Conservation (phyloP, 2,113 vertebrate genomes). For the Phylloscopus whistleri region DNA sequence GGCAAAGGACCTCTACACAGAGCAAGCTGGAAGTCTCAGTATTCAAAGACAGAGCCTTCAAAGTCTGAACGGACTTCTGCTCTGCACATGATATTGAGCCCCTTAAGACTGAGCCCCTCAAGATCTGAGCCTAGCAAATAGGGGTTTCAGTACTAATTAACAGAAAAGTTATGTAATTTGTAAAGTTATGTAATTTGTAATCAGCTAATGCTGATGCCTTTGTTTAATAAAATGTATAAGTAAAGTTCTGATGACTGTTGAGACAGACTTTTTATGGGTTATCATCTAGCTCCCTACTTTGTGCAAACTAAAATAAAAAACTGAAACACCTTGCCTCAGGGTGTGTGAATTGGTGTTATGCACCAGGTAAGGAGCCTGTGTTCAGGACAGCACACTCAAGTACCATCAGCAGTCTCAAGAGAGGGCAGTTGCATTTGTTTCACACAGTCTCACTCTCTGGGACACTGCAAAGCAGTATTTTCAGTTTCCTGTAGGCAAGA, state of each 20-base stretch:
- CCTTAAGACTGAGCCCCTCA: background rate
- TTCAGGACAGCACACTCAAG: background rate
- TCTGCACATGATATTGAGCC: background rate
- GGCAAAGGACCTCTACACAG: accelerated
- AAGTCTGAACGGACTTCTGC: background rate
- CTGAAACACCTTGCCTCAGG: background rate
- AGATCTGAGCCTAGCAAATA: background rate
- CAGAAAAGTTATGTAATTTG: too few species aligned
- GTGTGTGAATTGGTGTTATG: background rate
- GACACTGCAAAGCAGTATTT: background rate
- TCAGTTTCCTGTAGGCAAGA: background rate
- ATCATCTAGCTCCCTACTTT: background rate
- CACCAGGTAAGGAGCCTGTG: accelerated
- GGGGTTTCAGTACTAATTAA: background rate
- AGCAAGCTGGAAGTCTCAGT: background rate
- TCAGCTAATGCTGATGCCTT: background rate
- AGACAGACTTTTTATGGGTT: background rate
- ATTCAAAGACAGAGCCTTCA: background rate
- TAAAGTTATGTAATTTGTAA: background rate
- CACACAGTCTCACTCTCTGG: background rate
- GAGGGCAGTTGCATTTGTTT: background rate
- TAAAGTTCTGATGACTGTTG: background rate
- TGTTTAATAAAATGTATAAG: background rate
- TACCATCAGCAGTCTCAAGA: background rate
- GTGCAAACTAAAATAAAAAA: background rate